Conservation (phyloP, 2,888 invertebrate species). For the Mallateleia sp. region DNA sequence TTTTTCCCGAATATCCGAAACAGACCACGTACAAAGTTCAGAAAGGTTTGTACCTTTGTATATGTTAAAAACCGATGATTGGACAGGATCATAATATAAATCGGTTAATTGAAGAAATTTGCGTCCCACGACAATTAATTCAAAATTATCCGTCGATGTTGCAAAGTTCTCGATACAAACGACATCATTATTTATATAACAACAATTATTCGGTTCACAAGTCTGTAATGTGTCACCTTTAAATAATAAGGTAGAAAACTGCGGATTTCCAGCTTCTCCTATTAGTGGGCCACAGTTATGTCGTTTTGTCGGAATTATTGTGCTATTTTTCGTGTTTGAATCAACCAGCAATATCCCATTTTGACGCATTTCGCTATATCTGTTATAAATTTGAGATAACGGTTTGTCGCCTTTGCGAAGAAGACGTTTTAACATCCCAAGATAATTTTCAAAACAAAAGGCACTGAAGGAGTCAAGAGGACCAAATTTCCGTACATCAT, state of each 20-base stretch:
- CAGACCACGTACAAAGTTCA: neutral
- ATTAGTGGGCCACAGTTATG: slow-evolving; percentile 12
- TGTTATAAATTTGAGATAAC: neutral
- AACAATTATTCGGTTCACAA: slow-evolving; percentile 13
- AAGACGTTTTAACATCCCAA: no score
- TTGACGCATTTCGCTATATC: slow-evolving; percentile 8
- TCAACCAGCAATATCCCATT: neutral
- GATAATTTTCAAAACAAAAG: slow-evolving; percentile 4
- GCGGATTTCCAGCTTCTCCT: slow-evolving; percentile 5
- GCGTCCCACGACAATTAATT: neutral
- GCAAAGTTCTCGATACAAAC: slow-evolving; percentile 26
- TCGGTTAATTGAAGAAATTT: neutral
- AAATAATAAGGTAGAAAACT: slow-evolving; percentile 3
- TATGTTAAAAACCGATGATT: neutral
- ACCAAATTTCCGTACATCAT: slow-evolving; percentile 18
- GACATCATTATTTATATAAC: slow-evolving; percentile 2
- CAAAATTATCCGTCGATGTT: neutral
- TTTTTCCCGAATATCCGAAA: neutral
- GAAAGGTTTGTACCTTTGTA: neutral
- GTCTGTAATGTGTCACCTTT: neutral
- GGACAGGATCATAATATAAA: neutral
- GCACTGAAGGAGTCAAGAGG: slow-evolving; percentile 7
- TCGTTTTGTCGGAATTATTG: neutral
- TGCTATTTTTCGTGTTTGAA: no score
- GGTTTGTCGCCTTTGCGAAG: slow-evolving; percentile 18